Conservation (phyloP, 2,888 invertebrate genomes). For the Diplazon laetatorius region DNA sequence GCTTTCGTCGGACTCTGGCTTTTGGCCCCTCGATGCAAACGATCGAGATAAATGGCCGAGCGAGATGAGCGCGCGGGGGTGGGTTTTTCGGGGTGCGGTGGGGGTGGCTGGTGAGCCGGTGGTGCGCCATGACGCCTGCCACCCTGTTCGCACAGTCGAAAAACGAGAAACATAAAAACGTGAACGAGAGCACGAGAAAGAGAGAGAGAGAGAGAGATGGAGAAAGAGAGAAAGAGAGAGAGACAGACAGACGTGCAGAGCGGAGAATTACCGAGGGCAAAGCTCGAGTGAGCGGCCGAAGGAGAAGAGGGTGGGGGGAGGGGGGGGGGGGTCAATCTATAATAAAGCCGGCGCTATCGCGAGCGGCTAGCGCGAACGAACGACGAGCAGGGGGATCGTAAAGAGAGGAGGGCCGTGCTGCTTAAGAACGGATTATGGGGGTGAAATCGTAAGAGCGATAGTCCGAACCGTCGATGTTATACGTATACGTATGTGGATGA, state of each 20-base stretch:
- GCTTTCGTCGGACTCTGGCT: conserved; percentile 18
- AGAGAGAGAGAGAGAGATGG: conserved; percentile 53
- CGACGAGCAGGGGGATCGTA: conserved; percentile 74
- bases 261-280: conserved; percentile 67
- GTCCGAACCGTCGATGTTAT: conserved; percentile 37
- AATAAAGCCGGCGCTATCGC: conserved; percentile 81
- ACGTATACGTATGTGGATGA: conserved; percentile 27
- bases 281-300: conserved; percentile 78
- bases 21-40: conserved; percentile 77
- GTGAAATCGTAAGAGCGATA: conserved; percentile 77
- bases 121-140: conserved; percentile 34
- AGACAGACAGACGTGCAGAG: conserved; percentile 66
- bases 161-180: conserved; percentile 13
- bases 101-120: conserved; percentile 47
- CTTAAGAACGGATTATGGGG: conserved; percentile 82
- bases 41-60: conserved; percentile 79
- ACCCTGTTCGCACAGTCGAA: conserved; percentile 33
- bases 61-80: conserved; percentile 63
- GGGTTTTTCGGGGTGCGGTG: conserved; percentile 62
- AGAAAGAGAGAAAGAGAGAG: conserved; percentile 33
- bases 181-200: conserved; percentile 40
- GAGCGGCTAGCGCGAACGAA: conserved; percentile 76
- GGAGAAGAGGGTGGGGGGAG: too few species aligned
- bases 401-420: conserved; percentile 76
- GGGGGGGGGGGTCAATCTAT: conserved; percentile 82